Base-by-base conservation (phyloP, 2,113 vertebrate species). In the Protomyctophum bolini region DNA sequence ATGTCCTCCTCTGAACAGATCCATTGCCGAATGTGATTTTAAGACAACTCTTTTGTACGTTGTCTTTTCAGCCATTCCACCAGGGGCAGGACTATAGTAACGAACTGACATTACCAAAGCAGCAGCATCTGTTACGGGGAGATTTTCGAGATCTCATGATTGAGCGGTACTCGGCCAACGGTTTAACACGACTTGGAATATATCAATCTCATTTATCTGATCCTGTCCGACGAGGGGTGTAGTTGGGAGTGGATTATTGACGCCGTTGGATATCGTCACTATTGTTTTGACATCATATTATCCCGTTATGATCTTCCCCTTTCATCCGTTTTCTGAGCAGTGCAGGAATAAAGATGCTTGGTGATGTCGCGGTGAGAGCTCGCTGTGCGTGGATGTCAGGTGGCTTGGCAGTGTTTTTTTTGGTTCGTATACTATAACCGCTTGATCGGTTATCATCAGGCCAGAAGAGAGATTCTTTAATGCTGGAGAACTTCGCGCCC, bases 261-360 rank as follows among this genome's bases (percentile, higher is more conserved):
- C 10, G 49, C 49, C 8, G 49, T 7, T 50, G 49, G 49, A 50
- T 7, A 50, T 50, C 10, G 49, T 50, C 49, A 8, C 49, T 50
- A 12, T 41, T 41, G 51, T 54, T 11, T 3, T 54, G 51, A 54
- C 33, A 54, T 54, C 10, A 54, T n/a, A 54, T n/a, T 54, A 14
- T 68, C 21, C 61, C 46, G 54, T 41, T 52, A 56, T 28, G 66
- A 71, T 61, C 81, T 1, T 75, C 70, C 78, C 80, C 11, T 49
- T 66, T 60, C 83, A 52, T 69, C 67, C 63, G 66, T 46, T 46
- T 60, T 41, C 68, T 28, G 70, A 69, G 57, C 73, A 69, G 57
- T 72, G 62, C 85, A 57, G 57, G 68, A 77, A 48, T 50, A 2
- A 88, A 77, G 81, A 90, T 90, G 89, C 81, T 56, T 72, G 80